phyloP scores from a whole-genome alignment of 1,140 invertebrate genomes.

The Parasteatoda tepidariorum region DNA sequence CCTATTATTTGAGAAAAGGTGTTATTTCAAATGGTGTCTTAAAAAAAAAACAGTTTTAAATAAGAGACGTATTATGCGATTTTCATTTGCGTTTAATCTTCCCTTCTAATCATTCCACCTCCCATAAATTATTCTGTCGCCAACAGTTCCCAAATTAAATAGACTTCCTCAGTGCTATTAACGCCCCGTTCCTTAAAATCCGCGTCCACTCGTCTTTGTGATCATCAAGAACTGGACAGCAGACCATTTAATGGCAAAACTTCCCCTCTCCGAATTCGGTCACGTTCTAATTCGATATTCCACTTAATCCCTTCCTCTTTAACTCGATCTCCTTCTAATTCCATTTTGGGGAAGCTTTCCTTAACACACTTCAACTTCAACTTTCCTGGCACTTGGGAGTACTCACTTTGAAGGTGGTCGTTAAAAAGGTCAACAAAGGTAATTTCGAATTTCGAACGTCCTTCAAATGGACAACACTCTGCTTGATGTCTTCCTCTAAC shows the following conservation, averaged over 20 bases:
- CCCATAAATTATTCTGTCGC: background rate
- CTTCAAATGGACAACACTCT: background rate
- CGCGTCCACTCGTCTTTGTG: background rate
- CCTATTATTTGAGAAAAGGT: no score
- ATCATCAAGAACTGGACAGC: background rate
- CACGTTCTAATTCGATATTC: slow-evolving; percentile 58
- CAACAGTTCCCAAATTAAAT: background rate
- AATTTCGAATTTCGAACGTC: background rate
- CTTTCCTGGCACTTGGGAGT: background rate
- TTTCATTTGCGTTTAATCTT: no score
- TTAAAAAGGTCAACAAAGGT: background rate
- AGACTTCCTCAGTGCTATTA: background rate
- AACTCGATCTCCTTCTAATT: slow-evolving; percentile 50
- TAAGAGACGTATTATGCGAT: no score
- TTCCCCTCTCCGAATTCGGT: slow-evolving; percentile 21
- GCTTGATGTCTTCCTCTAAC: background rate
- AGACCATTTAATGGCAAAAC: slow-evolving; percentile 36
- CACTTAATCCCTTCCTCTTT: slow-evolving; percentile 32
- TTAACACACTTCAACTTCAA: background rate
- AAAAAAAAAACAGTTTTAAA: no score
- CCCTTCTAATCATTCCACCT: background rate
- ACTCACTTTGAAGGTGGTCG: background rate
- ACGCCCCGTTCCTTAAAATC: background rate
- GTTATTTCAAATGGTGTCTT: no score
- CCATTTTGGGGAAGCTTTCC: slow-evolving; percentile 31